Evolutionary conservation across 2,797 vertebrate species (phyloP).

Genomic region (Cygnus olor): DNA sequence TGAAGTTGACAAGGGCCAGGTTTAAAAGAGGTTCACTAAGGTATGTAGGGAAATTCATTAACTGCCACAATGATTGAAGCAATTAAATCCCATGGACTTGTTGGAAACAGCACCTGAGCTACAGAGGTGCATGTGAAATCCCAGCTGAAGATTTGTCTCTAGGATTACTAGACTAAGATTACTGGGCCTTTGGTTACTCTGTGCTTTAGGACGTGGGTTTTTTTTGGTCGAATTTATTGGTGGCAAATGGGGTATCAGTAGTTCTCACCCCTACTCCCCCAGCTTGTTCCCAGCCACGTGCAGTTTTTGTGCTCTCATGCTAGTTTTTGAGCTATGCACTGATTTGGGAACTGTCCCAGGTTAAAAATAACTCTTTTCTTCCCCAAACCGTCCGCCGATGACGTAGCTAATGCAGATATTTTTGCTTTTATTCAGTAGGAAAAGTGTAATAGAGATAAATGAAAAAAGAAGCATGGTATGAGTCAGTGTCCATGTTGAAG

Average conservation of each 20-base stretch:
- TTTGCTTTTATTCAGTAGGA: background rate
- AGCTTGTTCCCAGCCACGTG: background rate
- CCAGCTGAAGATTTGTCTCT: background rate
- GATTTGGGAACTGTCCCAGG: background rate
- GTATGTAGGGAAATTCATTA: background rate
- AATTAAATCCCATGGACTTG: background rate
- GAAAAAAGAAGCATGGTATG: background rate
- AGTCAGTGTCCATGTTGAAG: background rate
- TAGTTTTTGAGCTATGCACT: background rate
- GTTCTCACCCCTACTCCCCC: background rate
- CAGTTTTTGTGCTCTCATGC: background rate
- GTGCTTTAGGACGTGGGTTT: rapidly evolving
- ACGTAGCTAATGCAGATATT: background rate
- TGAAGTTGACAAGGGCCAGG: background rate
- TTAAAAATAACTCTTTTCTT: slow-evolving; percentile 36
- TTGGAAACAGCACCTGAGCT: background rate
- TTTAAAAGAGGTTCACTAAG: background rate
- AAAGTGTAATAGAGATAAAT: background rate
- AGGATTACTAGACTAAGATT: too few relatives aligned
- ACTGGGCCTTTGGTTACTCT: background rate
- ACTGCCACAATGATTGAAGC: background rate
- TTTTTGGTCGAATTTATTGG: background rate
- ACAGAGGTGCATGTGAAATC: background rate
- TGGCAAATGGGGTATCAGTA: background rate
- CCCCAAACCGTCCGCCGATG: background rate